Conservation (phyloP, 2,797 vertebrate genomes). For the Anabas testudineus region DNA sequence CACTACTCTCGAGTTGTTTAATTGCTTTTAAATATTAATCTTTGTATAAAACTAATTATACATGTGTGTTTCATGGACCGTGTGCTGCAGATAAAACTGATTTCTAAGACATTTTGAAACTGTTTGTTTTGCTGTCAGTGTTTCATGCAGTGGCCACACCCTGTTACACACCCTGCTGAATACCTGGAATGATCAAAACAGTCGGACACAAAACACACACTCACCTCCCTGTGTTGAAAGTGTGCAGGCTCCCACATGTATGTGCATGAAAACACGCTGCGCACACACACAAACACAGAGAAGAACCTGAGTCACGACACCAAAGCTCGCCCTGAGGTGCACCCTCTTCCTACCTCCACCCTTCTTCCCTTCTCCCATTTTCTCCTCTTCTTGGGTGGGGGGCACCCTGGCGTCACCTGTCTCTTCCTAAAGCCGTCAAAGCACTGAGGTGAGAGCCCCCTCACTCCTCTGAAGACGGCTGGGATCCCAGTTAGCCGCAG, state of each 20-base stretch:
- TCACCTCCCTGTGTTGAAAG: constrained; percentile 23
- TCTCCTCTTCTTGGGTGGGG: constrained; percentile 57
- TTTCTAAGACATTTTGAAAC: constrained; percentile 23
- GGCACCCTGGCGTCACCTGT: constrained; percentile 62
- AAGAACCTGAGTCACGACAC: constrained; percentile 47
- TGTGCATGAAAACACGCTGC: constrained; percentile 33
- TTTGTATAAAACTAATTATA: background rate
- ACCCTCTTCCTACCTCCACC: constrained; percentile 40
- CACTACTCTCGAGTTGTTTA: no score
- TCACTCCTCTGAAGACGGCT: constrained; percentile 45
- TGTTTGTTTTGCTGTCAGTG: constrained; percentile 30
- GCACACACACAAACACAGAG: constrained; percentile 30
- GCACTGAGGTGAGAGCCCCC: constrained; percentile 35
- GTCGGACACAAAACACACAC: constrained; percentile 26
- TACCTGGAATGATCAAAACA: constrained; percentile 34
- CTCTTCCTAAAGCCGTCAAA: constrained; percentile 68
- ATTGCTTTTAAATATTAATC: no score
- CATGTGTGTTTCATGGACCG: constrained; percentile 10
- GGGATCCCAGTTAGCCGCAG: constrained; percentile 62
- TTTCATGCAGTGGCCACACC: constrained; percentile 33
- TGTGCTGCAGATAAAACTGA: background rate
- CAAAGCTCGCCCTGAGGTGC: constrained; percentile 64
- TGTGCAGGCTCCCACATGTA: constrained; percentile 63
- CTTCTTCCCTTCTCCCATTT: background rate
- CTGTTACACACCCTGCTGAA: constrained; percentile 51